A percentile compares a stretch with the other conserved stretches of the same genome.
Conservation (phyloP, 2,888 invertebrate species). For the Drosophila pseudotalamancana region DNA sequence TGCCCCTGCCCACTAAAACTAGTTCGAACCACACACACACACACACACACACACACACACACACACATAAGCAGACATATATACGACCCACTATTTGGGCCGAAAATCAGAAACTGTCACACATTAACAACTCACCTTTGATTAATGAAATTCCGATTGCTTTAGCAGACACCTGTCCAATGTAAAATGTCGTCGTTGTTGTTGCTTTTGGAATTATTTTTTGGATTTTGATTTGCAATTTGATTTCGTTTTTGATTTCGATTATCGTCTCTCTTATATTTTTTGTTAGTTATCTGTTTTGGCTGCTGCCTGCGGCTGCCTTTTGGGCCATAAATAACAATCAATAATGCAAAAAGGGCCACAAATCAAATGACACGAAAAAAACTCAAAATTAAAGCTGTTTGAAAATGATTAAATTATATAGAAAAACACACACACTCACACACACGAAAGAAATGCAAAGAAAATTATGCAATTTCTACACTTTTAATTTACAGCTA, state of each 20-base stretch:
- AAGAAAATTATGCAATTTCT: no score
- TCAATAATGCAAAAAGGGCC: slow-evolving; percentile 56
- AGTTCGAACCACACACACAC: no score
- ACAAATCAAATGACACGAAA: slow-evolving; percentile 52
- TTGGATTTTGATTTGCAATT: slow-evolving; percentile 3
- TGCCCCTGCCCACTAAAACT: neutral
- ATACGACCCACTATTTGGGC: slow-evolving; percentile 11
- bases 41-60: no score
- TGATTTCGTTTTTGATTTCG: slow-evolving; percentile 11
- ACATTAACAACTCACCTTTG: slow-evolving; percentile 50
- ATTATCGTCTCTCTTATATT: neutral
- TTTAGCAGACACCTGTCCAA: slow-evolving; percentile 28
- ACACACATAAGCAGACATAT: no score
- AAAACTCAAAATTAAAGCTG: no score
- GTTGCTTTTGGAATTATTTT: slow-evolving; percentile 9
- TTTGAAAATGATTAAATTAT: no score
- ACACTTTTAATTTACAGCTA: no score
- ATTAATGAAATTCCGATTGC: slow-evolving; percentile 49
- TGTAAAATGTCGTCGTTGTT: slow-evolving; percentile 6
- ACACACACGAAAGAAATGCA: no score
- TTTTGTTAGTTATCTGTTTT: neutral
- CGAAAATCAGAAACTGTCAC: slow-evolving; percentile 8
- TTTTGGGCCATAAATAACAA: slow-evolving; percentile 50
- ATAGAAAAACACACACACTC: slow-evolving; percentile 1
- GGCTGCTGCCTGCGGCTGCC: slow-evolving; percentile 1